Base-by-base conservation (phyloP, 2,113 vertebrate species). In the Perca flavescens region DNA sequence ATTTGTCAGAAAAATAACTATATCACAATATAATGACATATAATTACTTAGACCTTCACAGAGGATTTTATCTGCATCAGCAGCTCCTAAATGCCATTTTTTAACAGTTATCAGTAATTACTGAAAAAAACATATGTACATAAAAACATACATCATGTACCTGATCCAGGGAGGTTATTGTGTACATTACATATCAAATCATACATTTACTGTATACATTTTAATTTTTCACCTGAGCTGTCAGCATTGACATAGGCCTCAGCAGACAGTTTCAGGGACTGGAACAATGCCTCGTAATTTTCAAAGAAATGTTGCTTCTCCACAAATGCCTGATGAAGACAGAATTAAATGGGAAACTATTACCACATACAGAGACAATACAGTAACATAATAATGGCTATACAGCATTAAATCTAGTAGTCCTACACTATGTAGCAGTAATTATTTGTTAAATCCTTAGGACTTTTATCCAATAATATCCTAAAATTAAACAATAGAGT, bases 281-380 rank as follows among this genome's bases (percentile, higher is more conserved):
- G 95, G 90, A 97, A 97, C 54, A 97, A 96, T 65, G 95, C 92
- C 90, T 99, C 97, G 56, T 97, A 98, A 43, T 97, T 97, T 57
- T 97, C 97, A 92, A 98, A 97, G 91, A 99, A 98, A 74, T 95
- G 95, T 75, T 96, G 97, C 31, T 96, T 97, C 92, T 99, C 97
- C 91, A 99, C 97, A 82, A 97, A 97, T 82, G 94, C 89, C 97
- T 99, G 86, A 89, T 88, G 87, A 83, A 87, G 40, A 83, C 16
- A 85, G 19, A 70, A 70, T 16, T 3, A 49, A 71, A 73, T 34
- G 46, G 6, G 25, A 73, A 82, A 67, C 60, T 36, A 5, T 74
- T 36, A 70, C 11, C 8, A 67, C 6, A 47, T 21, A n/a, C n/a
- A n/a, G 28, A 25, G 14, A 65, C 56, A 46, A 15, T 19, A 43